These are phyloP conservation scores for Melanchra persicariae DNA, from an alignment of 2,888 invertebrate species.

Conservation along the genomic window DNA sequence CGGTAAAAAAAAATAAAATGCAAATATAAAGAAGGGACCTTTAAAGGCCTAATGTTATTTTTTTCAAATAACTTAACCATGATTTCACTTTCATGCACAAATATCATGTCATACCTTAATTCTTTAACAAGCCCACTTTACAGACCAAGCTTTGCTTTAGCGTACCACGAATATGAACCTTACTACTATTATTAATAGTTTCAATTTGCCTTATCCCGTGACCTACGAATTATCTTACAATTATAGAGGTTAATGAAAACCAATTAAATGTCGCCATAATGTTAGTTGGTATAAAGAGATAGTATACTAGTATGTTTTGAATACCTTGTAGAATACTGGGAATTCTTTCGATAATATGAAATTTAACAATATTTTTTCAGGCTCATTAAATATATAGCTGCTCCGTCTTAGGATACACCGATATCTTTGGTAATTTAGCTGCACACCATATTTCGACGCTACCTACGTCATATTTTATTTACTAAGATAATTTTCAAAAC, in stretches of 20 bases:
- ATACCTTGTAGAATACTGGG: neutral
- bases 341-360: neutral
- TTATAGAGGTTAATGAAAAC: conserved; percentile 30
- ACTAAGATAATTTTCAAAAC: neutral
- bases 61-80: conserved; percentile 35
- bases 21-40: conserved; percentile 17
- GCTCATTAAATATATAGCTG: neutral
- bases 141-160: conserved; percentile 68
- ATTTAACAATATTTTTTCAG: neutral
- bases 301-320: conserved; percentile 28
- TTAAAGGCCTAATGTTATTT: conserved; percentile 29
- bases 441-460: conserved; percentile 9
- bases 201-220: conserved; percentile 59
- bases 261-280: conserved; percentile 25
- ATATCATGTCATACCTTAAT: conserved; percentile 26
- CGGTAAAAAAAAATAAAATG: conserved; percentile 25
- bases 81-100: conserved; percentile 43
- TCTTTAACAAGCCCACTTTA: conserved; percentile 64
- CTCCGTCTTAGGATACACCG: neutral
- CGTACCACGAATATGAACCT: conserved; percentile 61
- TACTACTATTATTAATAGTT: conserved; percentile 57
- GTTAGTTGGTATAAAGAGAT: conserved; percentile 43
- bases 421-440: conserved; percentile 50
- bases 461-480: conserved; percentile 19
- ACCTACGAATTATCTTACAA: conserved; percentile 46